Evolutionary conservation across 2,797 vertebrate species (phyloP), one percentile per base, ranked within the genome.

Genomic region (Harpagifer antarcticus): DNA sequence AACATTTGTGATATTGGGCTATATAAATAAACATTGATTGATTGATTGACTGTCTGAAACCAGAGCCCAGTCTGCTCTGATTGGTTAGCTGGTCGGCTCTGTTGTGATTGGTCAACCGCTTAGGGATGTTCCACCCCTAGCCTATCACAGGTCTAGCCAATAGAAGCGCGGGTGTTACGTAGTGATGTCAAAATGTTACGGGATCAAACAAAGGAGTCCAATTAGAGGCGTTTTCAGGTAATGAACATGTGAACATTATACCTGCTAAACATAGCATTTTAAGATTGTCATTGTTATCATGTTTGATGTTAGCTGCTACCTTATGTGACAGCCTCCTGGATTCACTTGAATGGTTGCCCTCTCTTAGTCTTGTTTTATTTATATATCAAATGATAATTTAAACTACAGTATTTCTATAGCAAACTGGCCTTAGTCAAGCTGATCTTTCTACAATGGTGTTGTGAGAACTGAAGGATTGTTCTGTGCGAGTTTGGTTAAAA

Each of bases 371-470:
- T 72, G 19, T 57, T 70, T 53, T 59, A 60, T 64, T 42, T 8
- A n/a, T 45, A 54, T 12, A 17, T 23, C 17, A 15, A 1, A 9
- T 20, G 15, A 11, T 50, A 42, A 12, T 47, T 20, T 15, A 33
- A 37, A n/a, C 1, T 2, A 9, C 33, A 59, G 5, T 14, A 16
- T 59, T 64, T 49, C 9, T 56, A 37, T 53, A 43, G 43, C 37
- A 52, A 52, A 20, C 9, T 66, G 23, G 10, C 50, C 66, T 12
- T 10, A 57, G 40, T 45, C 48, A 64, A 59, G 57, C 52, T 54
- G 70, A 58, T 49, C 14, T 16, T 27, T 56, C 40, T 64, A 67
- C 7, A 5, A 47, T 3, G 27, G 3, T n/a, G 40, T 6, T 67
- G 47, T 16, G 33, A 72, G 13, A 45, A 55, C 33, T 40, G n/a